Evolutionary conservation across 2,797 vertebrate species (phyloP).

Genomic region (Tapirus indicus): DNA sequence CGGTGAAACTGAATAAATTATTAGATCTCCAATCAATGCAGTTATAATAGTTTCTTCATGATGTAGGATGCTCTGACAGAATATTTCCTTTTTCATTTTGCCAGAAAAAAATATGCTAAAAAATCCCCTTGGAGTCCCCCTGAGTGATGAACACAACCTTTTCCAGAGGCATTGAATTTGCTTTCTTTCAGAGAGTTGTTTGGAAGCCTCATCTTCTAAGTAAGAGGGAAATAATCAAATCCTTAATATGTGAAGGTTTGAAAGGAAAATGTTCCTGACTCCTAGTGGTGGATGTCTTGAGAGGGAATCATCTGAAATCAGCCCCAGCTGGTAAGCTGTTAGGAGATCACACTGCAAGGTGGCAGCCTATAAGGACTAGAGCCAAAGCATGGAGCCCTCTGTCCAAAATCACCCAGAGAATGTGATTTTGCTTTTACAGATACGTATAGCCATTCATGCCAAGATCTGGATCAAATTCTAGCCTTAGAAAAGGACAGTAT

Average conservation of each 20-base stretch:
- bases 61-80: neutral
- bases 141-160: neutral
- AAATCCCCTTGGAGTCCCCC: neutral
- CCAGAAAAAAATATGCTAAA: neutral
- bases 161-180: neutral
- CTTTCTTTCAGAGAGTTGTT: neutral
- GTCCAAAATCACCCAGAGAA: neutral
- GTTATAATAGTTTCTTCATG: neutral
- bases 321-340: neutral
- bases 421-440: neutral
- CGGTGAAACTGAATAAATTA: neutral
- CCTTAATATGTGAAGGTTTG: neutral
- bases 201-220: neutral
- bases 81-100: neutral
- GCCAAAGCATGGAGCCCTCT: neutral
- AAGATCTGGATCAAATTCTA: neutral
- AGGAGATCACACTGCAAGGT: too few relatives aligned
- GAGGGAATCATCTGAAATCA: neutral
- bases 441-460: neutral
- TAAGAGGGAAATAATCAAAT: neutral
- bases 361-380: neutral
- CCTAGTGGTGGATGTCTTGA: neutral
- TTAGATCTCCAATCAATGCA: neutral
- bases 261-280: neutral
- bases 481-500: neutral